Base-by-base conservation (phyloP, 2,113 vertebrate genomes). In the Thunnus thynnus region DNA sequence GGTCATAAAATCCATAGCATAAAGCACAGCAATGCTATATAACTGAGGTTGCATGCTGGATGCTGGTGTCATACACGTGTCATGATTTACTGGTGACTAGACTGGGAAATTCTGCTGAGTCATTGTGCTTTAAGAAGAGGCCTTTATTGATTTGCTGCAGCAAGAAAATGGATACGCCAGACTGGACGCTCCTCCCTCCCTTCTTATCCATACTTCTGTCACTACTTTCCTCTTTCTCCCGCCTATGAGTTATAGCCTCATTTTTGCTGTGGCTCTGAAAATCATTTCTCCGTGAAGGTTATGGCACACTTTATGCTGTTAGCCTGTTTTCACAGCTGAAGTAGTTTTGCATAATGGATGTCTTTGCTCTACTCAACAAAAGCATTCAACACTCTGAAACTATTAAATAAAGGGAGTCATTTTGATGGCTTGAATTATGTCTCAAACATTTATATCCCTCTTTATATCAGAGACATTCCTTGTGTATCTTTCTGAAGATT, bases 81-180 rank as follows among this genome's bases (percentile, higher is more conserved):
- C 41, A 32, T 63, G 50, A 50, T 73, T 74, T 44, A 67, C 56
- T n/a, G 20, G 20, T 13, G 57, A 71, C 14, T 13, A 16, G 8
- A 58, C 55, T 36, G 32, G 41, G 25, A 60, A 60, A 44, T 46
- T 56, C 48, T 58, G 72, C 80, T 76, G 81, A 83, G 72, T 86
- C 86, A 84, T 64, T 8, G 12, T 63, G 5, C 56, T 51, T 27
- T 9, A 47, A 82, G 27, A 58, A 22, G 50, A 71, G 54, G 30
- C 58, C 41, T 13, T 2, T 46, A 78, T 89, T 79, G 72, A 84
- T 84, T 84, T 68, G 30, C 67, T 75, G 82, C 82, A 86, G 65
- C 32, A 76, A 74, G 75, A 88, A 65, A 36, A 30, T 32, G 32
- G 63, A 78, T n/a, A 65, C 47, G 36, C 50, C 48, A 13, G 4